Evolutionary conservation across 2,888 invertebrate genomes (phyloP).

Genomic region (Podabrus alpinus): DNA sequence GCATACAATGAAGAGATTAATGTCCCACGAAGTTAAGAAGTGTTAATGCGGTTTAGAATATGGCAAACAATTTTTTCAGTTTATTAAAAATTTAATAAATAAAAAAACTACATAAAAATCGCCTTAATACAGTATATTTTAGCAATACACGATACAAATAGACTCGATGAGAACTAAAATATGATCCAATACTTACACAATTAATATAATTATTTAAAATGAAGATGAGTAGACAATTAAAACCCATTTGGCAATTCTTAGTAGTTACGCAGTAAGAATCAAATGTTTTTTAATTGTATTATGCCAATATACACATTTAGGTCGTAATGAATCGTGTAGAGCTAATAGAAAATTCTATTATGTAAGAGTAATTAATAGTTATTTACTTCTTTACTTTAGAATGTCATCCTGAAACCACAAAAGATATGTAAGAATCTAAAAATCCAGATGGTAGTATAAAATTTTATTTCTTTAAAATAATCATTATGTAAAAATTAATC

Average conservation of each 20-base stretch:
- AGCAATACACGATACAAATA: conserved; percentile 27
- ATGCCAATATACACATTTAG: background rate
- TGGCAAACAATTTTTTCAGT: conserved; percentile 1
- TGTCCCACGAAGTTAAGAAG: background rate
- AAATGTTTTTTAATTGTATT: background rate
- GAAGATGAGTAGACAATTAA: background rate
- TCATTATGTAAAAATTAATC: background rate
- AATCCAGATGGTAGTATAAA: conserved; percentile 23
- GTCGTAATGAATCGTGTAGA: conserved; percentile 24
- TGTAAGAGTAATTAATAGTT: conserved; percentile 19
- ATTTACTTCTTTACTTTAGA: conserved; percentile 14
- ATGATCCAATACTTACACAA: conserved; percentile 4
- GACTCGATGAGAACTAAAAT: background rate
- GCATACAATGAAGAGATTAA: too few species aligned
- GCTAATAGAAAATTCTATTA: conserved; percentile 21
- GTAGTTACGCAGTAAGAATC: background rate
- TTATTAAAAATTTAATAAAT: conserved; percentile 41
- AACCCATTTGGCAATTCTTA: background rate
- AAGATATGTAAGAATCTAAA: conserved; percentile 34
- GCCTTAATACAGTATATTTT: conserved; percentile 31
- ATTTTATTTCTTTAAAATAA: background rate
- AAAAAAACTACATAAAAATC: conserved; percentile 39
- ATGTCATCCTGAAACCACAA: conserved; percentile 40
- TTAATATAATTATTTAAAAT: background rate
- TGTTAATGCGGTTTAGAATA: background rate